These are phyloP conservation scores for Tauraco hartlaubi DNA, from an alignment of 2,797 vertebrate genomes.

Conservation along the genomic window DNA sequence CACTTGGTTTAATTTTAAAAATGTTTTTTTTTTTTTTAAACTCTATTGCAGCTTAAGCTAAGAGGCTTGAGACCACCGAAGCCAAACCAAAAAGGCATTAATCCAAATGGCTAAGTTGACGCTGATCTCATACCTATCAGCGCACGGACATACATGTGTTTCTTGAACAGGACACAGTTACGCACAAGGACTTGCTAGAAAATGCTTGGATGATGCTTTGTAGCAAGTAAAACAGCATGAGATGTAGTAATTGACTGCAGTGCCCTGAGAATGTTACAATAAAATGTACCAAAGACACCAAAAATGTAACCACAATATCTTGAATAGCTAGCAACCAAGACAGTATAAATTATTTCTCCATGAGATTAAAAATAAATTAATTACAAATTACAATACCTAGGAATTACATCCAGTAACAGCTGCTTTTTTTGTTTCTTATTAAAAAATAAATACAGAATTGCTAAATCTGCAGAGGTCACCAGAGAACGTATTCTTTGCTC, in stretches of 20 bases:
- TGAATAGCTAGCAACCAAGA: conserved; percentile 28
- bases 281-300: conserved; percentile 44
- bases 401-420: conserved; percentile 14
- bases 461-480: neutral
- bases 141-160: neutral
- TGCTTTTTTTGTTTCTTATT: neutral
- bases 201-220: conserved; percentile 9
- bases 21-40: neutral
- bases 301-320: conserved; percentile 59
- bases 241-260: conserved; percentile 63
- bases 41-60: neutral
- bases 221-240: conserved; percentile 52
- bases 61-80: neutral
- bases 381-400: conserved; percentile 21
- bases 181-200: conserved; percentile 40
- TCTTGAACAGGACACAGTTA: neutral
- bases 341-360: conserved; percentile 47
- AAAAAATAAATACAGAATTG: neutral
- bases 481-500: neutral
- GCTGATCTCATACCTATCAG: neutral
- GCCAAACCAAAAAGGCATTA: neutral
- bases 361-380: conserved; percentile 61
- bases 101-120: neutral
- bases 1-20: neutral
- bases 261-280: conserved; percentile 26